Percentiles rank a stretch among this genome's conserved stretches.
Evolutionary conservation across 2,113 vertebrate species (phyloP).

Genomic region (Centropus unirufus): DNA sequence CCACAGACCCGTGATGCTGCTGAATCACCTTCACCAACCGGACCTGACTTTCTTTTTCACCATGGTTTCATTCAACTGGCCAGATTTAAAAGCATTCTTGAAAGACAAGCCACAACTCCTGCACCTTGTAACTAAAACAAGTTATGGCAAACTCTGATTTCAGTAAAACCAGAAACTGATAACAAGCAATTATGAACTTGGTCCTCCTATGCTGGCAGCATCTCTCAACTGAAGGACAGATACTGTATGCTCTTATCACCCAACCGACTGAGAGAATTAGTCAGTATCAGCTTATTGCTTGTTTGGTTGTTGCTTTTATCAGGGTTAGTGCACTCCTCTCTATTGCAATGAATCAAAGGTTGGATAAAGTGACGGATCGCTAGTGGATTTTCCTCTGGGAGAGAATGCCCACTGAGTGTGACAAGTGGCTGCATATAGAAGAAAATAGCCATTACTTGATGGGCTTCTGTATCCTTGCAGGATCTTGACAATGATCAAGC

Average conservation of each 20-base stretch:
- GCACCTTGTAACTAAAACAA: background rate
- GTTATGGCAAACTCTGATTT: background rate
- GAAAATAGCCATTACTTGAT: background rate
- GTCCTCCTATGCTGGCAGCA: background rate
- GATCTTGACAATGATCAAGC: background rate
- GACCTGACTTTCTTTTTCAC: background rate
- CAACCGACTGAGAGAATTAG: background rate
- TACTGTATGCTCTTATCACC: background rate
- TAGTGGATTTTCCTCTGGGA: background rate
- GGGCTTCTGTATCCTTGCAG: background rate
- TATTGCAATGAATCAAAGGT: background rate
- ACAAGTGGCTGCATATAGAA: background rate
- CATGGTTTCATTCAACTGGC: background rate
- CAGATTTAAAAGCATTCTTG: background rate
- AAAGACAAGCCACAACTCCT: background rate
- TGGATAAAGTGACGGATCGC: background rate
- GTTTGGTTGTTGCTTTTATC: too few relatives aligned
- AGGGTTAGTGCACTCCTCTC: fast-evolving
- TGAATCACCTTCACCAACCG: background rate
- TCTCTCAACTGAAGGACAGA: background rate
- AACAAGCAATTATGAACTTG: background rate
- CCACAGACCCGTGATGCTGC: background rate
- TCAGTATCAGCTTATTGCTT: background rate
- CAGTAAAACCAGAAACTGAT: background rate
- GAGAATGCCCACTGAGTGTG: background rate